Evolutionary conservation across 2,113 vertebrate genomes (phyloP).

Genomic region (Peromyscus polionotus): DNA sequence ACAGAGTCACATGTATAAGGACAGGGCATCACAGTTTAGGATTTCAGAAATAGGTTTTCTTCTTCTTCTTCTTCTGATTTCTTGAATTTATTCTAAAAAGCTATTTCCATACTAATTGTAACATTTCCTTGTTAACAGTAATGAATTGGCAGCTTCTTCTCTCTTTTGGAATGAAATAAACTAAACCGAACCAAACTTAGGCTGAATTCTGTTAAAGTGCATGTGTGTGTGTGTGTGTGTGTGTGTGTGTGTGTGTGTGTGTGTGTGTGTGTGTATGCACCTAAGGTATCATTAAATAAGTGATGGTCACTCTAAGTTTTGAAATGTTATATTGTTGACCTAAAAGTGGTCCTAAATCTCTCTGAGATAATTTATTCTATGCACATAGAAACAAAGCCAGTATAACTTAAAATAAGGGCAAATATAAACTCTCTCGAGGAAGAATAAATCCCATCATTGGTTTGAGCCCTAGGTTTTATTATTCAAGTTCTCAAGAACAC

Average conservation of each 20-base stretch:
- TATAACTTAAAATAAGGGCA: constrained; percentile 47
- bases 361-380: not conserved
- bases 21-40: not conserved
- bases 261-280: not conserved
- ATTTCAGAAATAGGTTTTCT: constrained; percentile 15
- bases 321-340: constrained; percentile 13
- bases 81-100: constrained; percentile 53
- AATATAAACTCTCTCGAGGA: constrained; percentile 1
- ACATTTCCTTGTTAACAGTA: constrained; percentile 3
- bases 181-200: not conserved
- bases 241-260: not conserved
- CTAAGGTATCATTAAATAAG: constrained; percentile 22
- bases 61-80: constrained; percentile 20
- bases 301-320: not conserved
- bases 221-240: not conserved
- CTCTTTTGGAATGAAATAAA: constrained; percentile 48
- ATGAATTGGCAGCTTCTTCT: not conserved
- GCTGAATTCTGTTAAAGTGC: not conserved
- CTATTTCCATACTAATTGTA: not conserved
- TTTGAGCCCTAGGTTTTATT: constrained; percentile 21
- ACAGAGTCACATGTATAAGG: not conserved
- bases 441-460: not conserved
- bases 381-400: not conserved
- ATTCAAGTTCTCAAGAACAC: not conserved
- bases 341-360: not conserved